Conservation (phyloP, 2,113 vertebrate species). For the Bufo bufo region DNA sequence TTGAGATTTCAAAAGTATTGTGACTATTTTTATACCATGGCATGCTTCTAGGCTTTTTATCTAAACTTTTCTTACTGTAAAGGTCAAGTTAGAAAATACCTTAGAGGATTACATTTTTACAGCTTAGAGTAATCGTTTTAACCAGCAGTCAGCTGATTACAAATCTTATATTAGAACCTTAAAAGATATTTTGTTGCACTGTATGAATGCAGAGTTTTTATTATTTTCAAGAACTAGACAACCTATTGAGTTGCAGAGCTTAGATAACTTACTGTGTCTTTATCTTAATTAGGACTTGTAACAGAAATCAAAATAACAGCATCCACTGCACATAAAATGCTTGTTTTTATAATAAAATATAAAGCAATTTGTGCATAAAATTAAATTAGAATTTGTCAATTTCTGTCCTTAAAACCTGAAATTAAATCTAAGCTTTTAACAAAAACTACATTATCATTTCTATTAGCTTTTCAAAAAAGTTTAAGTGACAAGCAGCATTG, state of each 20-base stretch:
- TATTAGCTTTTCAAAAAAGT: background rate
- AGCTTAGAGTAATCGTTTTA: conserved; percentile 44
- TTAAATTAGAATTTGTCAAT: background rate
- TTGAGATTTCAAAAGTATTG: conserved; percentile 41
- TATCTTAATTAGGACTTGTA: conserved; percentile 36
- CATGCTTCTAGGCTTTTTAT: conserved; percentile 55
- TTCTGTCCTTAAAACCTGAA: background rate
- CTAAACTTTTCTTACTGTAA: conserved; percentile 56
- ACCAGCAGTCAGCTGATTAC: conserved; percentile 45
- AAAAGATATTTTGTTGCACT: conserved; percentile 42
- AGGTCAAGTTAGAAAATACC: conserved; percentile 48
- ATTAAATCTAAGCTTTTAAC: background rate
- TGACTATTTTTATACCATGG: conserved; percentile 37
- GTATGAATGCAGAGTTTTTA: conserved; percentile 13
- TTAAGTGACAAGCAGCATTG: background rate
- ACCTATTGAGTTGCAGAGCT: conserved; percentile 9
- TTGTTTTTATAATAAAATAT: conserved; percentile 5
- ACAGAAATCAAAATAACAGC: conserved; percentile 26
- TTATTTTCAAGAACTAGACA: conserved; percentile 33
- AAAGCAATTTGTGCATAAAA: conserved; percentile 29
- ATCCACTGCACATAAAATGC: conserved; percentile 10
- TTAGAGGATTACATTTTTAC: conserved; percentile 19
- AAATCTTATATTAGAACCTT: conserved; percentile 35
- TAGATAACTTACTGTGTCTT: conserved; percentile 27
- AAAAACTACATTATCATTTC: background rate